Percentiles rank a stretch among this genome's conserved stretches.
Conservation (phyloP, 2,113 vertebrate species). For the Ranitomeya variabilis region DNA sequence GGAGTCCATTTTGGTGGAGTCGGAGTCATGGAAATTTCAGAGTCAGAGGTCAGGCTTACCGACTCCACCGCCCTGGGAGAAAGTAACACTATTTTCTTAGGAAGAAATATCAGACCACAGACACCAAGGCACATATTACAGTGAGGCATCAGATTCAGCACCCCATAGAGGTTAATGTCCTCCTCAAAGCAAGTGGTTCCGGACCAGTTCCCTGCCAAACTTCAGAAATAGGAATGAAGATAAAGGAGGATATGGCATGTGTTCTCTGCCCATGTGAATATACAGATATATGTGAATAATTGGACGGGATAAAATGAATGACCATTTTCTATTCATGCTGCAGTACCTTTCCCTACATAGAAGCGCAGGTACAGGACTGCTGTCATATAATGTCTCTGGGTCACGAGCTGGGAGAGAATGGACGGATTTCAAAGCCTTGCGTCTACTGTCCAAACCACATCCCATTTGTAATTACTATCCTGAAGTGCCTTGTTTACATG, state of each 20-base stretch:
- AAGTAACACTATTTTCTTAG: not conserved
- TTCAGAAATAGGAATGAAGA: too few species aligned
- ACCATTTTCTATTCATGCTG: not conserved
- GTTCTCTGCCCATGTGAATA: not conserved
- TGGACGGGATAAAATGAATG: too few species aligned
- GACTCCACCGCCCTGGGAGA: too few species aligned
- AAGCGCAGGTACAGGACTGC: not conserved
- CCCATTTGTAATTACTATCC: slow-evolving; percentile 43
- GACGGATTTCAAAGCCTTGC: slow-evolving; percentile 40
- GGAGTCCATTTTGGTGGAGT: too few species aligned
- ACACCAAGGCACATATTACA: not conserved
- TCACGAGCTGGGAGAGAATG: slow-evolving; percentile 20
- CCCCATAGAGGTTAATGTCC: not conserved
- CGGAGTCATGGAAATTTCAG: too few species aligned
- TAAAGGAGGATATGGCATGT: too few species aligned
- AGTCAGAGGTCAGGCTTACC: too few species aligned
- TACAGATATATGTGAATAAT: too few species aligned
- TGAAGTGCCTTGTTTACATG: slow-evolving; percentile 51
- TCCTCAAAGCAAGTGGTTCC: not conserved
- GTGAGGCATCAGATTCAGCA: not conserved
- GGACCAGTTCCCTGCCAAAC: not conserved
- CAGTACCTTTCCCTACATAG: not conserved
- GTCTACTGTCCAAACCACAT: slow-evolving; percentile 40
- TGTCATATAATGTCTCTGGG: slow-evolving; percentile 9
- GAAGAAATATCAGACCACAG: not conserved